Conservation (phyloP, 2,888 invertebrate genomes). For the Caenorhabditis plicata region DNA sequence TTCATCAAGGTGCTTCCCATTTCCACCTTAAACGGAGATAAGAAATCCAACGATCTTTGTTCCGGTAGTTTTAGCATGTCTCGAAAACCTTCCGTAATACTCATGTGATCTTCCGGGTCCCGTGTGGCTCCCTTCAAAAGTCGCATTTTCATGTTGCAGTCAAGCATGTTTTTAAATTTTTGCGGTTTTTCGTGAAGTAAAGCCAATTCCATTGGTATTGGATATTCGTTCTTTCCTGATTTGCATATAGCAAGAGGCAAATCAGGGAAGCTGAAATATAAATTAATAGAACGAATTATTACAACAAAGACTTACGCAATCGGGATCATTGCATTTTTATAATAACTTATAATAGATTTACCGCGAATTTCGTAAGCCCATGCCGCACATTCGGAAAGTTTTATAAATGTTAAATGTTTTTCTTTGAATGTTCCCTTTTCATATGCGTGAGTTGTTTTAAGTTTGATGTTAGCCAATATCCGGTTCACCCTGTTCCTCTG, state of each 20-base stretch:
- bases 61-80: slow-evolving; percentile 14
- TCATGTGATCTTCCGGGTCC: slow-evolving; percentile 13
- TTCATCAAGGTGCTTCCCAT: slow-evolving; percentile 3
- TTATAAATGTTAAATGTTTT: slow-evolving; percentile 8
- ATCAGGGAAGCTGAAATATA: slow-evolving; percentile 16
- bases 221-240: slow-evolving; percentile 5
- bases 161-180: slow-evolving; percentile 16
- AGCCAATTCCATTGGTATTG: slow-evolving; percentile 23
- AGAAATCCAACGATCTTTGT: slow-evolving; percentile 7
- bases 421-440: slow-evolving; percentile 4
- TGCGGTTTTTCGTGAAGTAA: slow-evolving; percentile 20
- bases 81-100: slow-evolving; percentile 15
- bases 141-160: slow-evolving; percentile 8
- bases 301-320: slow-evolving; percentile 1
- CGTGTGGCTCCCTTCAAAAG: slow-evolving; percentile 12
- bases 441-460: slow-evolving; percentile 6
- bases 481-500: neutral
- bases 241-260: slow-evolving; percentile 26
- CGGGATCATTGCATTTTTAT: neutral
- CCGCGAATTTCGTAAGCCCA: too few relatives aligned
- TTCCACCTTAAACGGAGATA: neutral
- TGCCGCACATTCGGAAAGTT: neutral
- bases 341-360: too few relatives aligned
- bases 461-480: slow-evolving; percentile 4
- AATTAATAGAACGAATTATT: neutral